Conservation (phyloP, 2,113 vertebrate genomes). For the Crocuta crocuta region DNA sequence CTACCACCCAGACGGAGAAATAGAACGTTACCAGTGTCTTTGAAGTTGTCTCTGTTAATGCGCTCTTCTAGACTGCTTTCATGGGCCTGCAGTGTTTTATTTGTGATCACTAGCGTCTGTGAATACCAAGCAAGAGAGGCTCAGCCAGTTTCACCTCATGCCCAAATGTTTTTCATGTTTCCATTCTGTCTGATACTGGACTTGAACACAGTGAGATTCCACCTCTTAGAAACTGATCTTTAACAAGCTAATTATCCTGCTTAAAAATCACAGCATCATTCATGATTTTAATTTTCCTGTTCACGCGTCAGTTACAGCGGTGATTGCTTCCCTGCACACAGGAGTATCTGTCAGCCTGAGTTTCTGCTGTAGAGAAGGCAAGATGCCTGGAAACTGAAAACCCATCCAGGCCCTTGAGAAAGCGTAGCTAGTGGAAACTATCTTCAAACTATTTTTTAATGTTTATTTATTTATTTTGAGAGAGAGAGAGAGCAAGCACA, state of each 20-base stretch:
- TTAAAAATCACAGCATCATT: not conserved
- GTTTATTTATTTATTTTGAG: too few species aligned
- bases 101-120: not conserved
- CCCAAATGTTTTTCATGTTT: not conserved
- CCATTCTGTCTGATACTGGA: not conserved
- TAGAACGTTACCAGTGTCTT: not conserved
- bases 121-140: not conserved
- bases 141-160: not conserved
- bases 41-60: not conserved
- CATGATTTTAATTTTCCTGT: not conserved
- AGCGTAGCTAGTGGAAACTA: not conserved
- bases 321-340: not conserved
- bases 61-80: not conserved
- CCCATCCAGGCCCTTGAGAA: not conserved
- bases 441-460: not conserved
- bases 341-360: not conserved
- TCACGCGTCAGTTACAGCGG: not conserved
- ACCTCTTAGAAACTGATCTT: not conserved
- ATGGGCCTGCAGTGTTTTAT: not conserved
- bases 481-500: too few species aligned
- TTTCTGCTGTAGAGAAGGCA: not conserved
- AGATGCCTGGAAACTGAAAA: not conserved
- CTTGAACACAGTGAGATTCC: constrained; percentile 23
- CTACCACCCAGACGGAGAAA: not conserved
- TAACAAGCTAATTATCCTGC: constrained; percentile 39